These are phyloP conservation scores for Chrysogorgia sp. DNA, from an alignment of 92 coral and sea anemone genomes.

Conservation along the genomic window DNA sequence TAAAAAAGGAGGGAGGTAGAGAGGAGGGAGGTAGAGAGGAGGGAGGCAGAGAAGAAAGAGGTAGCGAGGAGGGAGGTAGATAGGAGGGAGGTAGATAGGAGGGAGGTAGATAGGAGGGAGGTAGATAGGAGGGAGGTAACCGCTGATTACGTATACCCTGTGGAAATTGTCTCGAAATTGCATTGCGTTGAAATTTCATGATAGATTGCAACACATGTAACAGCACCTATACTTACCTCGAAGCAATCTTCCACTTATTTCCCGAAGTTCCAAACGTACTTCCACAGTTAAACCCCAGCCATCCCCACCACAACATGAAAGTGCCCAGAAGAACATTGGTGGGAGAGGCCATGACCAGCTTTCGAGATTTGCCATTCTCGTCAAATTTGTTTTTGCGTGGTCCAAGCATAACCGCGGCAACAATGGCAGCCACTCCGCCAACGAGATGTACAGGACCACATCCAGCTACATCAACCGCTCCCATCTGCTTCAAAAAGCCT, in stretches of 20 bases:
- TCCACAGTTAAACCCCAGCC: constrained; percentile 85
- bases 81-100: too few relatives aligned
- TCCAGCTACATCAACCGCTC: constrained; percentile 82
- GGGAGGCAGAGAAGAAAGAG: too few relatives aligned
- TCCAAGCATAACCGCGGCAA: constrained; percentile 71
- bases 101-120: too few relatives aligned
- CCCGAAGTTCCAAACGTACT: constrained; percentile 84
- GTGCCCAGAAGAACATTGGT: constrained; percentile 80
- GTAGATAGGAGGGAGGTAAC: too few relatives aligned
- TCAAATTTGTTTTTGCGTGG: constrained; percentile 74
- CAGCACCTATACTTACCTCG: too few relatives aligned
- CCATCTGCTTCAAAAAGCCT: constrained; percentile 73
- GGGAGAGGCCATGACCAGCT: constrained; percentile 72
- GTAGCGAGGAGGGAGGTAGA: too few relatives aligned
- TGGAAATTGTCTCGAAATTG: too few relatives aligned
- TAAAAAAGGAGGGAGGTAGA: too few relatives aligned
- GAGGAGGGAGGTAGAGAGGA: too few relatives aligned
- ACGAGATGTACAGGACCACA: constrained; percentile 88
- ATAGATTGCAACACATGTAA: too few relatives aligned
- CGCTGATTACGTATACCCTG: too few relatives aligned
- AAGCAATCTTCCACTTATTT: constrained; percentile 77
- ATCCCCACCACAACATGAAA: constrained; percentile 88
- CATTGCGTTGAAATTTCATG: too few relatives aligned
- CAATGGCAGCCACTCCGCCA: constrained; percentile 79
- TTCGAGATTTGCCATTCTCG: constrained; percentile 55